Conservation (phyloP, 2,113 vertebrate genomes). For the Pagrus major region DNA sequence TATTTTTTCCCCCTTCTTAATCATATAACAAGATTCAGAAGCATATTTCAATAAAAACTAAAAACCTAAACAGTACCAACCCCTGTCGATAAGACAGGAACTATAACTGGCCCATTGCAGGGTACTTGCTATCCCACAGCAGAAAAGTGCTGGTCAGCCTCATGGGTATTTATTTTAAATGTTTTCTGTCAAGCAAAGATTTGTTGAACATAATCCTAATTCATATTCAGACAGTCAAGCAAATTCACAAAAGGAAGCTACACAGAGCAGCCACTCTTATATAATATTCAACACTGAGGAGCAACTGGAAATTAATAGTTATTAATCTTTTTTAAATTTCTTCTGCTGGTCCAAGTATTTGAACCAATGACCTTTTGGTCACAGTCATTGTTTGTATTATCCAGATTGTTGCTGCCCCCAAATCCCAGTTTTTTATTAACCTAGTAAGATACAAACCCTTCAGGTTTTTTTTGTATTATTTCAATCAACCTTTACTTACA, state of each 20-base stretch:
- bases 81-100: neutral
- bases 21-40: neutral
- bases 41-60: neutral
- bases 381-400: neutral
- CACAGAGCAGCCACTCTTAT: neutral
- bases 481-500: slow-evolving; percentile 17
- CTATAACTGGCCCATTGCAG: neutral
- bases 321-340: slow-evolving; percentile 16
- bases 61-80: neutral
- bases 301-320: slow-evolving; percentile 1
- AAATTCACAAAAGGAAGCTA: slow-evolving; percentile 6
- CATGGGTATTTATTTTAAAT: slow-evolving; percentile 9
- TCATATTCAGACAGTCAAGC: slow-evolving; percentile 19
- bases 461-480: neutral
- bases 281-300: slow-evolving; percentile 5
- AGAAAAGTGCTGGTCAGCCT: slow-evolving; percentile 4
- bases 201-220: slow-evolving; percentile 6
- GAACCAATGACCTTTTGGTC: slow-evolving; percentile 1
- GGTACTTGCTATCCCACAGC: neutral
- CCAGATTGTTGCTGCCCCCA: neutral
- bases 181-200: slow-evolving; percentile 4
- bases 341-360: slow-evolving; percentile 1
- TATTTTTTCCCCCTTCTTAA: neutral
- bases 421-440: slow-evolving; percentile 4
- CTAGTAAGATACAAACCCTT: neutral